Conservation (phyloP, 53 echinoderm and acorn worm genomes). For the Echinarachnius parma region DNA sequence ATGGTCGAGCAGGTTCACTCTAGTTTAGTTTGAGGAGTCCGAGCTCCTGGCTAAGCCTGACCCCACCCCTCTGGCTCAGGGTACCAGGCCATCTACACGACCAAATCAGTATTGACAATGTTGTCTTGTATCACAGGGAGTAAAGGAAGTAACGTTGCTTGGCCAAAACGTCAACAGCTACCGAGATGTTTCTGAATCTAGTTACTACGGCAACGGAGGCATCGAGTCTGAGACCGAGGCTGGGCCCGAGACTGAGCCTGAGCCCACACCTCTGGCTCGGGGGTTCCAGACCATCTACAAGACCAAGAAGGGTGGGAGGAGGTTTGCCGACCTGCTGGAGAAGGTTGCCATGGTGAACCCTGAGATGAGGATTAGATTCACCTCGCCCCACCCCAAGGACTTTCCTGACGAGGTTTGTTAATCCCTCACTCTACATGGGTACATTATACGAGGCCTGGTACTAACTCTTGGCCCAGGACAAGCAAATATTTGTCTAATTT, state of each 20-base stretch:
- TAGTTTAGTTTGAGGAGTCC: too few species aligned
- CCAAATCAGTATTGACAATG: too few species aligned
- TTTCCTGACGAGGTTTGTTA: slow-evolving; percentile 83
- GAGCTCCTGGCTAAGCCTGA: too few species aligned
- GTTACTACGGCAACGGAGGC: slow-evolving; percentile 46
- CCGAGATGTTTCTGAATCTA: slow-evolving; percentile 76
- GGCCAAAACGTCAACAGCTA: slow-evolving; percentile 99
- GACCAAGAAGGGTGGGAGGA: slow-evolving; percentile 70
- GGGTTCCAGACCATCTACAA: slow-evolving; percentile 93
- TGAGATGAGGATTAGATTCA: slow-evolving; percentile 91
- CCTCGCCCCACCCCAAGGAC: slow-evolving; percentile 94
- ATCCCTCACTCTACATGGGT: too few species aligned
- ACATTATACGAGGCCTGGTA: too few species aligned
- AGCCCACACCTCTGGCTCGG: slow-evolving; percentile 56
- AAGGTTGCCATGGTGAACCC: slow-evolving; percentile 70
- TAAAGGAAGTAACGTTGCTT: slow-evolving; percentile 85
- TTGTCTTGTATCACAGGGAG: slow-evolving; percentile 76
- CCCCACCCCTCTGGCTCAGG: too few species aligned
- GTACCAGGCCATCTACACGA: too few species aligned
- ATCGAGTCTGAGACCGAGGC: background rate
- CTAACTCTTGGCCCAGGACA: too few species aligned
- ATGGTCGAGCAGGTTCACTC: too few species aligned
- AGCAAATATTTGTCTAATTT: too few species aligned
- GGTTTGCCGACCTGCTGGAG: slow-evolving; percentile 83
- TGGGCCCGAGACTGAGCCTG: background rate